Conservation (phyloP, 2,888 invertebrate genomes). For the Drosophila kambysellisi region DNA sequence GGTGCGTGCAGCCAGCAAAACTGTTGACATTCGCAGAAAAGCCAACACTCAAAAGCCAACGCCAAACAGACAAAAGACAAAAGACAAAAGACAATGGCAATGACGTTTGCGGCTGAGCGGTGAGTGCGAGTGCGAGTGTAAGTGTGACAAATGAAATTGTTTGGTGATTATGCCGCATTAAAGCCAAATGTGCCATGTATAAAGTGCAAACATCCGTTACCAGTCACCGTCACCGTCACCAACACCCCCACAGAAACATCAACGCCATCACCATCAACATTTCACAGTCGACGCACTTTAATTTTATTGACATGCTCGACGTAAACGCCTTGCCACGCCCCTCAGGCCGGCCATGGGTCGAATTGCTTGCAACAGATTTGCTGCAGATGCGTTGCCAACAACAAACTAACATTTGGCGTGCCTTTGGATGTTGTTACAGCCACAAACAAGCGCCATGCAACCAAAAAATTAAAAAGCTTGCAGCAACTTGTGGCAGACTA, state of each 20-base stretch:
- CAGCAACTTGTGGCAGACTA: neutral
- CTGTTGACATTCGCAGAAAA: slow-evolving; percentile 74
- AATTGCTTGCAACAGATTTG: slow-evolving; percentile 68
- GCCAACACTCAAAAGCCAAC: slow-evolving; percentile 44
- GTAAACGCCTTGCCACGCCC: slow-evolving; percentile 23
- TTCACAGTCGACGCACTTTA: slow-evolving; percentile 62
- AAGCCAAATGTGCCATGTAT: slow-evolving; percentile 77
- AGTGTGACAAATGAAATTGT: slow-evolving; percentile 78
- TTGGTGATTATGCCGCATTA: slow-evolving; percentile 80
- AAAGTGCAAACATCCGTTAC: slow-evolving; percentile 70
- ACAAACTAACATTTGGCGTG: slow-evolving; percentile 63
- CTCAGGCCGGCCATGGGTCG: slow-evolving; percentile 5
- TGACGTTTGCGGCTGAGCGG: slow-evolving; percentile 32
- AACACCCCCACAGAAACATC: slow-evolving; percentile 7
- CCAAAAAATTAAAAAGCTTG: neutral
- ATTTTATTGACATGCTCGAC: slow-evolving; percentile 74
- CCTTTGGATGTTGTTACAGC: slow-evolving; percentile 14
- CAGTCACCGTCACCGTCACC: slow-evolving; percentile 35
- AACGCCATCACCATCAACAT: slow-evolving; percentile 27
- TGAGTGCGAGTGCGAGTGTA: neutral
- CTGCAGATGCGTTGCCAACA: slow-evolving; percentile 65
- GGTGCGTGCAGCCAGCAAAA: slow-evolving; percentile 73
- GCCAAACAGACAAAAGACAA: slow-evolving; percentile 30
- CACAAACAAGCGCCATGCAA: slow-evolving; percentile 17
- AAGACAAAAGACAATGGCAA: slow-evolving; percentile 35